Percentiles rank a stretch among this genome's conserved stretches.
Conservation (phyloP, 2,888 invertebrate genomes). For the Campoplex nolae region DNA sequence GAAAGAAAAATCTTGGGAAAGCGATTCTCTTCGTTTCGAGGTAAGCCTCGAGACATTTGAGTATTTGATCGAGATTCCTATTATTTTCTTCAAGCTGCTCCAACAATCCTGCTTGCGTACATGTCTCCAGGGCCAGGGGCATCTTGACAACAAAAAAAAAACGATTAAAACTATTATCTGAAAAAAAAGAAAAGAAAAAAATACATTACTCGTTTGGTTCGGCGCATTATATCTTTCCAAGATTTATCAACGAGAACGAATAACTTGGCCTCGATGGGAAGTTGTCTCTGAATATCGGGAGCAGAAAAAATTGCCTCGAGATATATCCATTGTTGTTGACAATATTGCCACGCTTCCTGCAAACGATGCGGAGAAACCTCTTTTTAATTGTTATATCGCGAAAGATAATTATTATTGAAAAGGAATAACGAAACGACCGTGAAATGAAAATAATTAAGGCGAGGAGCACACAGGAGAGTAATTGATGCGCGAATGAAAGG, state of each 20-base stretch:
- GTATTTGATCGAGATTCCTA: constrained; percentile 93
- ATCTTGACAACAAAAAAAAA: constrained; percentile 84
- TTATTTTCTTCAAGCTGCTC: constrained; percentile 91
- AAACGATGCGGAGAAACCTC: constrained; percentile 31
- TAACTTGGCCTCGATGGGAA: constrained; percentile 95
- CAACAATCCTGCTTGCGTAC: constrained; percentile 89
- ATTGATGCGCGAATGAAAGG: no score
- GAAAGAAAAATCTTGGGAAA: constrained; percentile 95
- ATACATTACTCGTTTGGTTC: constrained; percentile 89
- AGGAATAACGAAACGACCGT: no score
- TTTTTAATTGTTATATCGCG: no score
- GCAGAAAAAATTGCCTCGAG: constrained; percentile 97
- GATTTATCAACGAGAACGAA: constrained; percentile 95
- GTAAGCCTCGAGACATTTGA: constrained; percentile 95
- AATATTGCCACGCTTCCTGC: constrained; percentile 95
- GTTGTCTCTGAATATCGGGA: constrained; percentile 96
- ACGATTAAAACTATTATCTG: background rate
- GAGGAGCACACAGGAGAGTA: no score
- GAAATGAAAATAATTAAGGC: no score
- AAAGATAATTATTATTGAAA: no score
- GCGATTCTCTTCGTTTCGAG: constrained; percentile 94
- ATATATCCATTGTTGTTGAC: constrained; percentile 97
- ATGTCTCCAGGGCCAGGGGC: constrained; percentile 92
- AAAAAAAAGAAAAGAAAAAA: background rate
- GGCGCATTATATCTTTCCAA: constrained; percentile 95